Base-by-base conservation (phyloP, 2,888 invertebrate genomes). In the Harpalus rubripes region DNA sequence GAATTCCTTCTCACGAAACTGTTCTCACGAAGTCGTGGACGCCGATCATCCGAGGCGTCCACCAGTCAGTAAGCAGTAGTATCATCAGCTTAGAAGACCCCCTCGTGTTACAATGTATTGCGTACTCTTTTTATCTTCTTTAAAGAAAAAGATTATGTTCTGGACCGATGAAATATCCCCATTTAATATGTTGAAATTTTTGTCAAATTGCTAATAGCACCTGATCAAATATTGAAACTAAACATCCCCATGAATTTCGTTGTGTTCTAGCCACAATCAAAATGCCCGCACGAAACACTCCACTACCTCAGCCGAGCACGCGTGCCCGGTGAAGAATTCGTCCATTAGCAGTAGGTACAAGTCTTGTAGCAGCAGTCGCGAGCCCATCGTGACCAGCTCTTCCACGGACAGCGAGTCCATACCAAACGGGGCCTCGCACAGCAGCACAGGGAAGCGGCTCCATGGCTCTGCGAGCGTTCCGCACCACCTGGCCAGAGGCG, bases 391-490 rank as follows among this genome's bases (percentile, higher is more conserved):
- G 5, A 88, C 88, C 26, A 89, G 89, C 85, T 89, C 88, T 81
- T 89, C 89, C 80, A 89, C 87, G 41, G 90, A 88, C 85, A 90
- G 87, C 86, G 84, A 88, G 85, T 87, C 87, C n/a, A 86, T 86
- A 6, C 74, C 63, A 15, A 84, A 81, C 39, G 86, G 81, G 26
- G 89, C 87, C 65, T 91, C 92, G 87, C 90, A 92, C 87, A 88
- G 93, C 3, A 95, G 95, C 88, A 94, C 15, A 16, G 89, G 88
- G 65, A 91, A 92, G 87, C 90, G 93, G 86, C 88, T 93, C 85
- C 93, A 93, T 87, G 91, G 94, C 84, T 95, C 95, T 84, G 91
- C 92, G 4, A 95, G 95, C 88, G 94, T 95, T 41, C 95, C 95
- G 1, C 94, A 94, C 86, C 94, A 94, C 85, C 91, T 95, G 72